Percentiles rank a stretch among this genome's conserved stretches.
Evolutionary conservation across 2,888 invertebrate species (phyloP).

Genomic region (Microctonus brassicae): DNA sequence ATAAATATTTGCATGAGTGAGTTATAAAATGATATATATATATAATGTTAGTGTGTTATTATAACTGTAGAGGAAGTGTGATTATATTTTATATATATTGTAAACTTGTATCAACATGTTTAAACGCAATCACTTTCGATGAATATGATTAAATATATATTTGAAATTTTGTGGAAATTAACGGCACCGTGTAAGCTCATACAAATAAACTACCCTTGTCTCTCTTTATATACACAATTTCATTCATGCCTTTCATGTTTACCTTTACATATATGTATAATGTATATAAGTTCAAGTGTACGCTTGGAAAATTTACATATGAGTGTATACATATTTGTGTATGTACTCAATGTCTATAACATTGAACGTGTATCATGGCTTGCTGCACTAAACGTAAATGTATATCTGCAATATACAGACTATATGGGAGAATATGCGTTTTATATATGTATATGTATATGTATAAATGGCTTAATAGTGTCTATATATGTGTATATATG

Average conservation of each 20-base stretch:
- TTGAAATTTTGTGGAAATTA: background rate
- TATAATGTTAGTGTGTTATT: background rate
- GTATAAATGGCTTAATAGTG: too few relatives aligned
- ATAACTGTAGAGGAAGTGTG: background rate
- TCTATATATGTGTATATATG: too few relatives aligned
- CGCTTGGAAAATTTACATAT: background rate
- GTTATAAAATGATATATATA: background rate
- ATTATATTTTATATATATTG: too few relatives aligned
- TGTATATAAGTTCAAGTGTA: background rate
- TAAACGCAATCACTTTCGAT: background rate
- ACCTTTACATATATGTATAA: too few relatives aligned
- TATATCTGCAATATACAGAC: background rate
- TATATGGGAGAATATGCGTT: background rate
- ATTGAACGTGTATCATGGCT: background rate
- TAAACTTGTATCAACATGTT: too few relatives aligned
- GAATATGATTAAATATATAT: too few relatives aligned
- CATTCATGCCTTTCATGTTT: background rate
- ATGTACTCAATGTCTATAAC: background rate
- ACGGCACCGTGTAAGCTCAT: background rate
- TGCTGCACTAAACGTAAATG: background rate
- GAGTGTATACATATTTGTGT: background rate
- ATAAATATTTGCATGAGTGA: too few relatives aligned
- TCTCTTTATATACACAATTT: background rate
- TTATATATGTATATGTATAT: background rate
- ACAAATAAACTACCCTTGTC: background rate